Evolutionary conservation across 37 sponge, comb jelly and placozoan species (phyloP).

Genomic region (Agelas oroides): DNA sequence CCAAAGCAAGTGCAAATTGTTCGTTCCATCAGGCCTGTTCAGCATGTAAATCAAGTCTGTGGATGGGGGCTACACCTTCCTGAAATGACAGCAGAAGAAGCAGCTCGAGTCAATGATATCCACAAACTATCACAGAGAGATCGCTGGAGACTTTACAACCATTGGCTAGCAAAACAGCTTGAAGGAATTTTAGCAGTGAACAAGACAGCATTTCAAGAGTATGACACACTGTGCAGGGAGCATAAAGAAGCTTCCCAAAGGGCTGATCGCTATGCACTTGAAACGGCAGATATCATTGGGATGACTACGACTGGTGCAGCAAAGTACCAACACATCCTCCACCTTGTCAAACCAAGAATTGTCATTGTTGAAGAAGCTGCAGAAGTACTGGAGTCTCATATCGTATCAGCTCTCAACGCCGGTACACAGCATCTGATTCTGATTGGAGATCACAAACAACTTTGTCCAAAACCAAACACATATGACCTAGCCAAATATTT

Average conservation of each 20-base stretch:
- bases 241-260: constrained; percentile 28
- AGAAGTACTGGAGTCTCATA: constrained; percentile 92
- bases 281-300: constrained; percentile 76
- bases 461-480: constrained; percentile 85
- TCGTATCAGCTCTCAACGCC: constrained; percentile 81
- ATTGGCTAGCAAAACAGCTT: constrained; percentile 55
- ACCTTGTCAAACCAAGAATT: constrained; percentile 80
- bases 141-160: constrained; percentile 70
- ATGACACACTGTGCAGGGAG: constrained; percentile 18
- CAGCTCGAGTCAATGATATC: constrained; percentile 29
- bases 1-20: too few species aligned
- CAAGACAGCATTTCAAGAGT: background rate
- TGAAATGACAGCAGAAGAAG: constrained; percentile 40
- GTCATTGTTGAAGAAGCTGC: constrained; percentile 96
- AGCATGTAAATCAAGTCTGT: too few species aligned
- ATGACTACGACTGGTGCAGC: constrained; percentile 98
- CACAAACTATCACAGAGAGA: constrained; percentile 1
- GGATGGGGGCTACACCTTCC: too few species aligned
- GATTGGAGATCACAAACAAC: constrained; percentile 97
- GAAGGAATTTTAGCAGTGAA: background rate
- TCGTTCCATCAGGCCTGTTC: too few species aligned
- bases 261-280: constrained; percentile 37
- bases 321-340: constrained; percentile 79
- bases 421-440: constrained; percentile 90
- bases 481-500: constrained; percentile 79